Evolutionary conservation across 1,140 invertebrate genomes (phyloP).

Genomic region (Drosophila subpulchrella): DNA sequence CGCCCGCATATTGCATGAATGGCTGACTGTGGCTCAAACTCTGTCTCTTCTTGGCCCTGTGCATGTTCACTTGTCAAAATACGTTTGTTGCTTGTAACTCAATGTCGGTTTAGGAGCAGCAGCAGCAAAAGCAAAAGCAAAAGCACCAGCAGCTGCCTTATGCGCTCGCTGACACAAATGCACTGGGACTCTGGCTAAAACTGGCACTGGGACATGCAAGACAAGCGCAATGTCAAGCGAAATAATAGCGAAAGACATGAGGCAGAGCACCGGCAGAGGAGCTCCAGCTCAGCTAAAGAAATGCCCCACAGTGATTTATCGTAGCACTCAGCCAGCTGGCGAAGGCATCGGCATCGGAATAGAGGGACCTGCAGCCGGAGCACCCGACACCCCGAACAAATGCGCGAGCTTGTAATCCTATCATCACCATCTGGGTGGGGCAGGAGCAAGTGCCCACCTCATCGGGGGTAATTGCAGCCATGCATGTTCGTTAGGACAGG

Average conservation of each 20-base stretch:
- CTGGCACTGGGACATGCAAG: slow-evolving; percentile 60
- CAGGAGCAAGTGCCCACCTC: slow-evolving; percentile 11
- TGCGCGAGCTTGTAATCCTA: slow-evolving; percentile 36
- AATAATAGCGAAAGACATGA: slow-evolving; percentile 77
- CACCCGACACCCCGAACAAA: slow-evolving; percentile 38
- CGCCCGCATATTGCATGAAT: slow-evolving; percentile 69
- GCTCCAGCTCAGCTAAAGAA: slow-evolving; percentile 46
- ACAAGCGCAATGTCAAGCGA: slow-evolving; percentile 76
- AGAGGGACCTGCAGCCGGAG: not conserved
- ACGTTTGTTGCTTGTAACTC: slow-evolving; percentile 79
- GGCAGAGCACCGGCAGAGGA: slow-evolving; percentile 8
- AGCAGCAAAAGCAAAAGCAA: slow-evolving; percentile 4
- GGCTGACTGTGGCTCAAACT: slow-evolving; percentile 40
- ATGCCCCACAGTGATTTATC: slow-evolving; percentile 77
- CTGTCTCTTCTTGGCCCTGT: slow-evolving; percentile 46
- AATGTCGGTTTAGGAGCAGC: slow-evolving; percentile 69
- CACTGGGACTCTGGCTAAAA: slow-evolving; percentile 55
- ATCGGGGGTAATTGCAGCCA: slow-evolving; percentile 13
- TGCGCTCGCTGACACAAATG: slow-evolving; percentile 74
- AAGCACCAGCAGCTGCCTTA: slow-evolving; percentile 54
- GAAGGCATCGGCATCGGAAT: slow-evolving; percentile 1
- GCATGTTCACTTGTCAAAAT: slow-evolving; percentile 81
- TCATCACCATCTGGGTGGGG: slow-evolving; percentile 27
- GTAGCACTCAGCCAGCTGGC: slow-evolving; percentile 61
- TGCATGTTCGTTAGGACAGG: not conserved